phyloP scores from a whole-genome alignment of 2,888 invertebrate species.

The Poecilobothrus nobilitatus region DNA sequence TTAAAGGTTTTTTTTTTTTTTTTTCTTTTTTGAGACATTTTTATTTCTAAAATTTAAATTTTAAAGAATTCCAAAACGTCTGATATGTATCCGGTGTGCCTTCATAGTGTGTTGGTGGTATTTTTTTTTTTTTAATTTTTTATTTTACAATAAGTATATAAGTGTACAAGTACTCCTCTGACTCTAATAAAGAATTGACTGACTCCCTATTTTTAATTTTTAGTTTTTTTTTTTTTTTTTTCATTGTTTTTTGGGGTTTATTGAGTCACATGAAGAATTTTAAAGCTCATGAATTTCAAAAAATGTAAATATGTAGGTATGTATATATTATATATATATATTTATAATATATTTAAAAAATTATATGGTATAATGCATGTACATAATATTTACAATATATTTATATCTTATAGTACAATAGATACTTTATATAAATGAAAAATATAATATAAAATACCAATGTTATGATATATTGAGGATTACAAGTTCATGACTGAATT shows the following conservation, averaged over 20 bases:
- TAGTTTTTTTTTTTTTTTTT: not conserved
- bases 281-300: not conserved
- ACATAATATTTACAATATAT: too few species aligned
- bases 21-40: not conserved
- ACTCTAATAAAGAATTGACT: too few species aligned
- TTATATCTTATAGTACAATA: not conserved
- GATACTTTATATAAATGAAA: not conserved
- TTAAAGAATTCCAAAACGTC: not conserved
- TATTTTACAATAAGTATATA: too few species aligned
- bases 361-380: too few species aligned
- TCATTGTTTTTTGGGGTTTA: not conserved
- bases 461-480: slow-evolving; percentile 4
- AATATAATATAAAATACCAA: not conserved
- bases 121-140: not conserved
- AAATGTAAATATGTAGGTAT: not conserved
- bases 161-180: too few species aligned
- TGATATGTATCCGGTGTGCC: not conserved
- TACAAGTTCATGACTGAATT: not conserved
- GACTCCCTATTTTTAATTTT: too few species aligned
- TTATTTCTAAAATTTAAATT: not conserved
- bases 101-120: not conserved
- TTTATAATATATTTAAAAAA: too few species aligned
- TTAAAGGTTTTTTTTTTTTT: too few species aligned
- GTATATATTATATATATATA: too few species aligned
- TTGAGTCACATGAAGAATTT: not conserved